These are phyloP conservation scores for Enoplosus armatus DNA, from an alignment of 2,797 vertebrate species.

Conservation along the genomic window DNA sequence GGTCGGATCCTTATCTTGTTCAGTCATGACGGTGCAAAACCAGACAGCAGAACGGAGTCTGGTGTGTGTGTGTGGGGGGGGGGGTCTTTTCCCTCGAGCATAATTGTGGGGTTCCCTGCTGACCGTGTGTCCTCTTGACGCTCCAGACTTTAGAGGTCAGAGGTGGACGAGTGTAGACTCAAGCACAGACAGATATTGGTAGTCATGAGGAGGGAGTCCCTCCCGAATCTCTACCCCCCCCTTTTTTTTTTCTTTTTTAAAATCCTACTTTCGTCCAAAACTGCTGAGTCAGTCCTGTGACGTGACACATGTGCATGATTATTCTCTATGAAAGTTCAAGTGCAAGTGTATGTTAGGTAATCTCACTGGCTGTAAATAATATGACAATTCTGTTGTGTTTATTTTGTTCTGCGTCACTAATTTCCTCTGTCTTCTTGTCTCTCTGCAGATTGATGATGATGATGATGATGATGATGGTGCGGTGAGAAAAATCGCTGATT, in stretches of 20 bases:
- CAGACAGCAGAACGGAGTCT: constrained; percentile 60
- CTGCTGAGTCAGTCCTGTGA: constrained; percentile 52
- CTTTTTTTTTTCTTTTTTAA: constrained; percentile 10
- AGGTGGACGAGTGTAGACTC: constrained; percentile 58
- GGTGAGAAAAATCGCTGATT: constrained; percentile 7
- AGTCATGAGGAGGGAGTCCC: constrained; percentile 57
- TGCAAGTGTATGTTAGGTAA: background rate
- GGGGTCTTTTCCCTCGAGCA: constrained; percentile 49
- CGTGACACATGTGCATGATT: background rate
- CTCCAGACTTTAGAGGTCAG: constrained; percentile 70
- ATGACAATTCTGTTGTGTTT: background rate
- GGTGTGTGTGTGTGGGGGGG: constrained; percentile 35
- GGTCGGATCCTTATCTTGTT: constrained; percentile 49
- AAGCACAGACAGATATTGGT: constrained; percentile 65
- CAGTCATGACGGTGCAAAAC: constrained; percentile 66
- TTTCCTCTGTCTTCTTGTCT: constrained; percentile 33
- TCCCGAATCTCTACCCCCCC: background rate
- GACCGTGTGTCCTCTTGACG: constrained; percentile 54
- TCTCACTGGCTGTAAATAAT: constrained; percentile 6
- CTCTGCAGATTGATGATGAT: constrained; percentile 57
- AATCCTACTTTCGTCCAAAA: too few relatives aligned
- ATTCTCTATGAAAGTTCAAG: background rate
- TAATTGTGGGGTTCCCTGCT: constrained; percentile 55
- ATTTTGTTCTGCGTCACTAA: constrained; percentile 31
- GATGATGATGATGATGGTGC: too few relatives aligned